phyloP scores from a whole-genome alignment of 2,888 invertebrate genomes.

The Rotaria macrura region DNA sequence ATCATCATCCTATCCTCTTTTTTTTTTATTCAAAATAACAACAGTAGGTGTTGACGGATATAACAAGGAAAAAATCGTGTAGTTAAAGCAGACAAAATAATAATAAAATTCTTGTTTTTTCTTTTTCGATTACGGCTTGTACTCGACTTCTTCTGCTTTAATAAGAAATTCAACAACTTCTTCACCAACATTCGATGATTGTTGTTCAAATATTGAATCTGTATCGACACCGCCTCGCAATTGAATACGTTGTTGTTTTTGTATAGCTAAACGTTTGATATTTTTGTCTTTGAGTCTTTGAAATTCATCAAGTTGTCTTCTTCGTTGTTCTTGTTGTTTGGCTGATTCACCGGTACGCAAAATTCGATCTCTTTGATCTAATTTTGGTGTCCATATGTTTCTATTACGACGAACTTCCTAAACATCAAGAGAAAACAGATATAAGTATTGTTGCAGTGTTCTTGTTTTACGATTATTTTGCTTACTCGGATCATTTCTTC shows the following conservation, averaged over 20 bases:
- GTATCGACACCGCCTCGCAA: constrained; percentile 9
- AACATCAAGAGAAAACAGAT: not conserved
- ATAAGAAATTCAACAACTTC: constrained; percentile 8
- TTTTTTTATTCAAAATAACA: not conserved
- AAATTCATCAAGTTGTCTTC: constrained; percentile 28
- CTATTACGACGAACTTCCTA: not conserved
- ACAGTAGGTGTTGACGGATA: not conserved
- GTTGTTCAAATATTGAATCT: not conserved
- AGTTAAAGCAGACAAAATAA: not conserved
- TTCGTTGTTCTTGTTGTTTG: constrained; percentile 27
- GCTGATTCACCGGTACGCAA: constrained; percentile 24
- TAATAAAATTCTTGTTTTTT: constrained; percentile 3
- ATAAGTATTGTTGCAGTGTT: no score
- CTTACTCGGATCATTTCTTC: constrained; percentile 64
- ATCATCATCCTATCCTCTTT: not conserved
- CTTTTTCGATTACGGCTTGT: not conserved
- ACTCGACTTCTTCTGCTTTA: constrained; percentile 21
- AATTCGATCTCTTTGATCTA: constrained; percentile 19
- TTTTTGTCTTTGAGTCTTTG: not conserved
- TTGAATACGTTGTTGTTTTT: constrained; percentile 23
- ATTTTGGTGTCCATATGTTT: not conserved
- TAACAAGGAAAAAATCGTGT: not conserved
- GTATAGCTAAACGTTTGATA: constrained; percentile 22
- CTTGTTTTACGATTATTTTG: not conserved
- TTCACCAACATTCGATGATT: not conserved